phyloP scores from a whole-genome alignment of 2,888 invertebrate species.

The Eucriotettix oculatus region DNA sequence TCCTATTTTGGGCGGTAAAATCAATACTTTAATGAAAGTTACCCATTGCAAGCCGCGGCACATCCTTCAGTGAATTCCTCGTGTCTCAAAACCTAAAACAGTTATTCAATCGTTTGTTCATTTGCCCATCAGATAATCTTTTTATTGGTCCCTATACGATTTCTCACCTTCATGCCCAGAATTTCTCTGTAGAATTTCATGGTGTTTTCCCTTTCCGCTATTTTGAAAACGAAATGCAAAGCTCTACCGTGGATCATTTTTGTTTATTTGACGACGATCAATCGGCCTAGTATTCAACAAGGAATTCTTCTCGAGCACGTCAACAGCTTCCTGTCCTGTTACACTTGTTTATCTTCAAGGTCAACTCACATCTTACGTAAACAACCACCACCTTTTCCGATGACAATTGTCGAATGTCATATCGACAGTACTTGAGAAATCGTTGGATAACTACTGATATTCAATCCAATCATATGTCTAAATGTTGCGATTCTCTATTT shows the following conservation, averaged over 20 bases:
- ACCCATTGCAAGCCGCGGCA: conserved; percentile 96
- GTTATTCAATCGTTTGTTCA: not conserved
- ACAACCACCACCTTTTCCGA: too few relatives aligned
- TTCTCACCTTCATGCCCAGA: conserved; percentile 81
- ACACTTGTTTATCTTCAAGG: too few relatives aligned
- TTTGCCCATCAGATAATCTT: too few relatives aligned
- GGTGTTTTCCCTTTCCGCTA: conserved; percentile 73
- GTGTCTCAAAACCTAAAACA: conserved; percentile 67
- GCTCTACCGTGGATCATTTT: conserved; percentile 54
- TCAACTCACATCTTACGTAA: too few relatives aligned
- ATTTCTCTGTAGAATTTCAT: conserved; percentile 77
- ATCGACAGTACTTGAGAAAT: not conserved
- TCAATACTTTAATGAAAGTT: conserved; percentile 15
- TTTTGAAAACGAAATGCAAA: conserved; percentile 92
- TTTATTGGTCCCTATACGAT: too few relatives aligned
- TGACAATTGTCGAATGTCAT: too few relatives aligned
- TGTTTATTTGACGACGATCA: not conserved
- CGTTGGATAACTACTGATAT: not conserved
- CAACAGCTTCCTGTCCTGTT: too few relatives aligned
- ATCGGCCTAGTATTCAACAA: too few relatives aligned
- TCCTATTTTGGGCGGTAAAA: too few relatives aligned
- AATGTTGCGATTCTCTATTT: too few relatives aligned
- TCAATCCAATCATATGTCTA: too few relatives aligned
- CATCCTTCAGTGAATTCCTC: conserved; percentile 96
- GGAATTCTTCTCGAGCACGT: too few relatives aligned